These are phyloP conservation scores for Netelia inedita DNA, from an alignment of 2,888 invertebrate genomes.

Conservation along the genomic window DNA sequence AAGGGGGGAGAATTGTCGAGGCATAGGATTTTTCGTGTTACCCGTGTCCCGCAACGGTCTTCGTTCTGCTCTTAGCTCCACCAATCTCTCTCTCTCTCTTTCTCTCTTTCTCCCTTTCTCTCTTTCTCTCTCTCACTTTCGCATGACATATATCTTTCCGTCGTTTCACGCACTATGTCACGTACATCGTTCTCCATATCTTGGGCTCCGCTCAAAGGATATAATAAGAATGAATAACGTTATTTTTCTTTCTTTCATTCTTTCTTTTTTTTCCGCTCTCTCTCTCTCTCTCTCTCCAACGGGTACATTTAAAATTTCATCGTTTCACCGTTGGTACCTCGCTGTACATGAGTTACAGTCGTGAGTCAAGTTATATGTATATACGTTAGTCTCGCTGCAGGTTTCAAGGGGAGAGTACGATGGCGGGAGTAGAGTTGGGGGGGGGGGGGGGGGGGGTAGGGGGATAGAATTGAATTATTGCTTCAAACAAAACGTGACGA, in stretches of 20 bases:
- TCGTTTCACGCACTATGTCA: conserved; percentile 4
- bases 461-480: neutral
- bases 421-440: too few species aligned
- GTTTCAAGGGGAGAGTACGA: neutral
- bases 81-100: conserved; percentile 15
- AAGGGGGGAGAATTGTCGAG: neutral
- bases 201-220: neutral
- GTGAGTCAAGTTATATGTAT: neutral
- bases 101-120: conserved; percentile 12
- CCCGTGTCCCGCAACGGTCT: conserved; percentile 11
- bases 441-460: neutral
- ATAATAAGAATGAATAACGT: neutral
- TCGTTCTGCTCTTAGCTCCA: conserved; percentile 4
- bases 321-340: too few species aligned
- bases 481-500: neutral
- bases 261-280: too few species aligned
- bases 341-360: too few species aligned
- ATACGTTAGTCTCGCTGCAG: neutral
- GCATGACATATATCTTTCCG: neutral
- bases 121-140: neutral
- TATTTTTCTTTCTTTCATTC: too few species aligned
- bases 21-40: conserved; percentile 62
- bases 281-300: too few species aligned
- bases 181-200: neutral
- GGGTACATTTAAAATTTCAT: too few species aligned